Evolutionary conservation across 2,113 vertebrate species (phyloP).

Genomic region (Laticauda laticaudata): DNA sequence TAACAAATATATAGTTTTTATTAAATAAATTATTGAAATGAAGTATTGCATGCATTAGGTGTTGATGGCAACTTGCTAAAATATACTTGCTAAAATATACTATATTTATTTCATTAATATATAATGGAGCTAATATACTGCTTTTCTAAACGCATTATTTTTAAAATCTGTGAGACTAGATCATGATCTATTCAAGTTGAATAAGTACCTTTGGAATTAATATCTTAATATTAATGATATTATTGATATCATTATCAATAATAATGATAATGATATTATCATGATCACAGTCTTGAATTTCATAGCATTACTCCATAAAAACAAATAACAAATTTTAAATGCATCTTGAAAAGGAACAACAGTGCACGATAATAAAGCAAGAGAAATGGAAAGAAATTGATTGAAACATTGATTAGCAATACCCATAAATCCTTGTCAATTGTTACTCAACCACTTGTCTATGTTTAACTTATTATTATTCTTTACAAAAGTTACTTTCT

Average conservation of each 20-base stretch:
- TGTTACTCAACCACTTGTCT: background rate
- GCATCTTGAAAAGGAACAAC: background rate
- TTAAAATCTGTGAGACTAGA: background rate
- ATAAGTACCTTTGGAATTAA: background rate
- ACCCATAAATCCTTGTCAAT: background rate
- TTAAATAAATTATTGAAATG: background rate
- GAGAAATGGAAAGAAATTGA: background rate
- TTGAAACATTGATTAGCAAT: background rate
- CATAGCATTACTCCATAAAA: background rate
- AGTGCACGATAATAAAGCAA: background rate
- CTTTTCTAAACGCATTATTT: background rate
- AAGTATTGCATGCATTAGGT: background rate
- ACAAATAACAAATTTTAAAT: background rate
- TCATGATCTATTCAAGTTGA: background rate
- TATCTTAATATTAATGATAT: background rate
- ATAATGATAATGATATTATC: too few species aligned
- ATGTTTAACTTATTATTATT: background rate
- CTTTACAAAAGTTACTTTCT: background rate
- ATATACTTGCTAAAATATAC: background rate
- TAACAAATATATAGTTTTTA: background rate
- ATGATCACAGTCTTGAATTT: background rate
- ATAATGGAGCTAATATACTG: background rate
- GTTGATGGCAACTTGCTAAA: background rate
- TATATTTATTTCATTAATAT: background rate
- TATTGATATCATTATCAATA: too few species aligned